phyloP scores from a whole-genome alignment of 2,888 invertebrate genomes.

The Synergus japonicus region DNA sequence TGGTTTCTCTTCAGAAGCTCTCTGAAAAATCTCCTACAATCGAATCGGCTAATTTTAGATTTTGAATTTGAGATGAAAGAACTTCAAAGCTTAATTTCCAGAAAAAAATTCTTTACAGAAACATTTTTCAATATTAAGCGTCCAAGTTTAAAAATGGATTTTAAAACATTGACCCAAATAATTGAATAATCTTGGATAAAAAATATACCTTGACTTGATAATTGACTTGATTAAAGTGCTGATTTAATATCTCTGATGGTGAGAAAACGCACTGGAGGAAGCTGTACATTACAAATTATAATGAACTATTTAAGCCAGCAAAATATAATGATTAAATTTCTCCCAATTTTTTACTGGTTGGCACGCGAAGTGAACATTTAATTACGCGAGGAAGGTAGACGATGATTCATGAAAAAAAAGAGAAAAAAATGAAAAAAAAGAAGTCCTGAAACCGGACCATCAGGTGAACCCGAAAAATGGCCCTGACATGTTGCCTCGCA shows the following conservation, averaged over 20 bases:
- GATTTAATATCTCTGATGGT: not conserved
- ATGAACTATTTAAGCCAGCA: not conserved
- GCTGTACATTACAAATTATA: not conserved
- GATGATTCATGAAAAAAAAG: conserved; percentile 33
- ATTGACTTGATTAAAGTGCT: not conserved
- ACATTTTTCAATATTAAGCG: too few relatives aligned
- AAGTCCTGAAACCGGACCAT: conserved; percentile 38
- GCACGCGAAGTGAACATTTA: conserved; percentile 34
- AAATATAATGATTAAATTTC: conserved; percentile 1
- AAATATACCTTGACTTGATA: not conserved
- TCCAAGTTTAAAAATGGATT: not conserved
- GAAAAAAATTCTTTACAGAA: not conserved
- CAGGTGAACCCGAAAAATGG: conserved; percentile 42
- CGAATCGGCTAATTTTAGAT: conserved; percentile 18
- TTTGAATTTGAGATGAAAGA: not conserved
- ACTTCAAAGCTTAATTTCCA: not conserved
- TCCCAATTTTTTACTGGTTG: not conserved
- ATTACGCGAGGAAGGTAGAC: conserved; percentile 25
- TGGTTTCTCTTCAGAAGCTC: not conserved
- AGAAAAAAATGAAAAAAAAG: conserved; percentile 24
- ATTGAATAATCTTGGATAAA: not conserved
- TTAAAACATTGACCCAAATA: not conserved
- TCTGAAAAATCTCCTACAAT: not conserved
- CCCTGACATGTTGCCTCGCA: conserved; percentile 43
- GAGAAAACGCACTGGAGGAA: not conserved